A percentile compares a stretch with the other conserved stretches of the same genome.
Evolutionary conservation across 23 tunicate genomes (phyloP).

Genomic region (Diplosoma virens): DNA sequence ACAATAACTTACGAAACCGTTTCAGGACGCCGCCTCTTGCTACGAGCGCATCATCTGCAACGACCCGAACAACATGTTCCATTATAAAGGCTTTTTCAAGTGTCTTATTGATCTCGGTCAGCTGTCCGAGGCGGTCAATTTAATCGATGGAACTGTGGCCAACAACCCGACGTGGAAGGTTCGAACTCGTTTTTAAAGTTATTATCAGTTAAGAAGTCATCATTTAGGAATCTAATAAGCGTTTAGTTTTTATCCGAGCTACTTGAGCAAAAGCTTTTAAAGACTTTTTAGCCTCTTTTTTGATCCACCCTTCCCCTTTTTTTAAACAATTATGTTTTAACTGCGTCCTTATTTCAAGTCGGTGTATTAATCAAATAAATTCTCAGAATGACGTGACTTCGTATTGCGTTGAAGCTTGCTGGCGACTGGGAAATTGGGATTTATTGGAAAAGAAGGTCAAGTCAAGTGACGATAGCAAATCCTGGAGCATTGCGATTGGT

Average conservation of each 20-base stretch:
- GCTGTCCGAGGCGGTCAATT: constrained; percentile 53
- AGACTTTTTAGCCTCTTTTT: too few relatives aligned
- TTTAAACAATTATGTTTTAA: neutral
- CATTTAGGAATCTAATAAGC: neutral
- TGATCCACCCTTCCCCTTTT: neutral
- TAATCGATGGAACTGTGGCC: constrained; percentile 60
- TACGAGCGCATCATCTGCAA: constrained; percentile 59
- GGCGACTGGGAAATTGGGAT: constrained; percentile 94
- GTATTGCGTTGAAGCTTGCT: constrained; percentile 76
- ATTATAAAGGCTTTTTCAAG: constrained; percentile 58
- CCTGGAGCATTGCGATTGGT: constrained; percentile 72
- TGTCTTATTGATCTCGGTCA: constrained; percentile 85
- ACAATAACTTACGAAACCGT: too few relatives aligned
- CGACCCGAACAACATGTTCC: constrained; percentile 40
- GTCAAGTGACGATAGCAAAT: neutral
- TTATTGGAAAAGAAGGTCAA: constrained; percentile 40
- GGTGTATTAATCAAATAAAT: too few relatives aligned
- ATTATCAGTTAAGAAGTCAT: neutral
- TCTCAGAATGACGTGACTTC: constrained; percentile 60
- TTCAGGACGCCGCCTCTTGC: constrained; percentile 89
- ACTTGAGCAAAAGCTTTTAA: neutral
- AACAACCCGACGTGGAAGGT: constrained; percentile 70
- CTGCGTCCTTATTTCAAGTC: neutral
- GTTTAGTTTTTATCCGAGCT: neutral
- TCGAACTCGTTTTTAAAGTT: neutral